Evolutionary conservation across 2,888 invertebrate species (phyloP).

Genomic region (Platyscelio sp.): DNA sequence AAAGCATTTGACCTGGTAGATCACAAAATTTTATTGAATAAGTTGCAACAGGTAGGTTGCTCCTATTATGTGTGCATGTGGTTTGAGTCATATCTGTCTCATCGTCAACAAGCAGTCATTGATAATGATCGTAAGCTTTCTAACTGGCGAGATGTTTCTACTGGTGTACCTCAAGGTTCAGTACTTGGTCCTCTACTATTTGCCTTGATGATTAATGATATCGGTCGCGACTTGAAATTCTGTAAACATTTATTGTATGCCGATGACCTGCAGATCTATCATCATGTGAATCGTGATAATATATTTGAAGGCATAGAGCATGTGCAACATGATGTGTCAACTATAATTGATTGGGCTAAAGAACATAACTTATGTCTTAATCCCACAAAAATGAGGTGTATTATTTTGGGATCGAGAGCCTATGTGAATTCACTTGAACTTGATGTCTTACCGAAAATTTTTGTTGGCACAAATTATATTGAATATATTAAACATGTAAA

Average conservation of each 20-base stretch:
- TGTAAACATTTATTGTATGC: neutral
- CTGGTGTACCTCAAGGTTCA: neutral
- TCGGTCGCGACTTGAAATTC: neutral
- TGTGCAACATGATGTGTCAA: neutral
- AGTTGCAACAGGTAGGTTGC: neutral
- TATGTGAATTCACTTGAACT: neutral
- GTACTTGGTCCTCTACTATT: neutral
- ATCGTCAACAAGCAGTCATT: neutral
- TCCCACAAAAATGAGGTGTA: neutral
- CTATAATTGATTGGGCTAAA: neutral
- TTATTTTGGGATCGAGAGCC: neutral
- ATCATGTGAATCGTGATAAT: neutral
- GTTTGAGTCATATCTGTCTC: neutral
- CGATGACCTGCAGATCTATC: neutral
- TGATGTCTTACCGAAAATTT: neutral
- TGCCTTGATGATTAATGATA: neutral
- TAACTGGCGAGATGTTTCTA: neutral
- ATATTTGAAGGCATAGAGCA: neutral
- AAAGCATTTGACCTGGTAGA: slow-evolving; percentile 22
- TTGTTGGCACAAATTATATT: neutral
- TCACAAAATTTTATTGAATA: neutral
- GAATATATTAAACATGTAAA: neutral
- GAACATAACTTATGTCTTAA: neutral
- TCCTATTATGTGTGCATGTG: neutral
- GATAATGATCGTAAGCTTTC: neutral